phyloP scores from a whole-genome alignment of 2,797 vertebrate genomes.

The Melanotaenia pygmaea region DNA sequence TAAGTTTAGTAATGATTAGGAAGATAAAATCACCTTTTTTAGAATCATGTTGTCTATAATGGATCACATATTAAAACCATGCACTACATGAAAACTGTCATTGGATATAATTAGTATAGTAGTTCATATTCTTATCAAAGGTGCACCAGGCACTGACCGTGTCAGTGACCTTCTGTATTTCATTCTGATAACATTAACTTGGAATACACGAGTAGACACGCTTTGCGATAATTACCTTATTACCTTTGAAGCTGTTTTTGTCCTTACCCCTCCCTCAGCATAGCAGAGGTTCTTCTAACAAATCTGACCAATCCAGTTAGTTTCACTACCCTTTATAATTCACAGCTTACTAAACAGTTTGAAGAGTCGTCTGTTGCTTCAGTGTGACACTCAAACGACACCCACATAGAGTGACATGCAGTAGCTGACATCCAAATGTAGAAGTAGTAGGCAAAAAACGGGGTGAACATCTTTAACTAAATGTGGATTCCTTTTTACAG shows the following conservation, averaged over 20 bases:
- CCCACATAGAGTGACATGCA: neutral
- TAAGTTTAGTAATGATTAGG: constrained; percentile 7
- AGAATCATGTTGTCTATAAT: constrained; percentile 8
- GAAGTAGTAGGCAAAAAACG: neutral
- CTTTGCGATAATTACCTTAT: constrained; percentile 2
- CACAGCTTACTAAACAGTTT: constrained; percentile 32
- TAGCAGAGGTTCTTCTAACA: neutral
- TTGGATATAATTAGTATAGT: neutral
- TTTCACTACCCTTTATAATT: constrained; percentile 34
- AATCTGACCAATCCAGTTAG: constrained; percentile 35
- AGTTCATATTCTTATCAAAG: constrained; percentile 14
- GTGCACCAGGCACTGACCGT: neutral
- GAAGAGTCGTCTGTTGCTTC: constrained; percentile 26
- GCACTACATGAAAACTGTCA: neutral
- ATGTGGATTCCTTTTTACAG: neutral
- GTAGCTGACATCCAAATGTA: constrained; percentile 9
- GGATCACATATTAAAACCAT: neutral
- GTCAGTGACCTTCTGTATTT: neutral
- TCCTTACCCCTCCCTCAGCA: neutral
- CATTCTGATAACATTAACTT: constrained; percentile 22
- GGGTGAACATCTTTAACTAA: neutral
- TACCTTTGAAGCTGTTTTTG: neutral
- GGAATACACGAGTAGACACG: constrained; percentile 1
- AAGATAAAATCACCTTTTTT: neutral
- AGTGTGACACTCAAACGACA: constrained; percentile 1